Evolutionary conservation across 2,888 invertebrate genomes (phyloP).

Genomic region (Andrena camellia): DNA sequence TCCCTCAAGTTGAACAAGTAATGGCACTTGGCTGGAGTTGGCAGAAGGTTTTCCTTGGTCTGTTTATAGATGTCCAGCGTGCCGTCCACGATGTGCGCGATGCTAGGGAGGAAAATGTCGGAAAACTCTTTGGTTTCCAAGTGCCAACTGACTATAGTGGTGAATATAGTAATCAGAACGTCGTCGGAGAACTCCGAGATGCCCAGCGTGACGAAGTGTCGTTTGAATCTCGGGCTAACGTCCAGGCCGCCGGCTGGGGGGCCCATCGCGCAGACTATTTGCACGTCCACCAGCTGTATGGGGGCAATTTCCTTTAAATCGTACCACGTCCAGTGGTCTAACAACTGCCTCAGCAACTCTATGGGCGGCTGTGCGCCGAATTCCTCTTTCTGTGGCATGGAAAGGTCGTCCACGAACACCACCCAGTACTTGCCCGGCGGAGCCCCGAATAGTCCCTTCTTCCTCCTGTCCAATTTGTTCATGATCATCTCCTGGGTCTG

Average conservation of each 20-base stretch:
- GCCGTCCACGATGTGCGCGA: conserved; percentile 93
- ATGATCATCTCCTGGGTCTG: conserved; percentile 98
- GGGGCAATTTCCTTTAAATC: conserved; percentile 93
- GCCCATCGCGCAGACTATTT: conserved; percentile 95
- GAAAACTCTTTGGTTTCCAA: conserved; percentile 96
- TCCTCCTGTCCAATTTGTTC: conserved; percentile 95
- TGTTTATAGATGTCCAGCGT: conserved; percentile 95
- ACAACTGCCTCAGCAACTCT: conserved; percentile 95
- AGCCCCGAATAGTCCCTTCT: conserved; percentile 89
- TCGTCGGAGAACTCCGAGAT: conserved; percentile 96
- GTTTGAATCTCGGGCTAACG: conserved; percentile 92
- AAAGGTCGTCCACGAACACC: conserved; percentile 97
- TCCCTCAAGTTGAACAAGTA: conserved; percentile 98
- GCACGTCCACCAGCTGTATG: conserved; percentile 93
- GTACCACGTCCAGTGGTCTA: conserved; percentile 96
- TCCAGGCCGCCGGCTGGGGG: conserved; percentile 93
- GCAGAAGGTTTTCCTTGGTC: conserved; percentile 92
- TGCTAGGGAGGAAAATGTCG: conserved; percentile 94
- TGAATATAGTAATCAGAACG: conserved; percentile 93
- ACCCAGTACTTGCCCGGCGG: conserved; percentile 90
- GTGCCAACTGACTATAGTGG: conserved; percentile 96
- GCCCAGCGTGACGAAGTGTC: conserved; percentile 94
- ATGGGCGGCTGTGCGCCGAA: conserved; percentile 98
- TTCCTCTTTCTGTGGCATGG: conserved; percentile 95
- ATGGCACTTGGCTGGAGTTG: conserved; percentile 97